Evolutionary conservation across 2,113 vertebrate genomes (phyloP).

Genomic region (Okapia johnstoni): DNA sequence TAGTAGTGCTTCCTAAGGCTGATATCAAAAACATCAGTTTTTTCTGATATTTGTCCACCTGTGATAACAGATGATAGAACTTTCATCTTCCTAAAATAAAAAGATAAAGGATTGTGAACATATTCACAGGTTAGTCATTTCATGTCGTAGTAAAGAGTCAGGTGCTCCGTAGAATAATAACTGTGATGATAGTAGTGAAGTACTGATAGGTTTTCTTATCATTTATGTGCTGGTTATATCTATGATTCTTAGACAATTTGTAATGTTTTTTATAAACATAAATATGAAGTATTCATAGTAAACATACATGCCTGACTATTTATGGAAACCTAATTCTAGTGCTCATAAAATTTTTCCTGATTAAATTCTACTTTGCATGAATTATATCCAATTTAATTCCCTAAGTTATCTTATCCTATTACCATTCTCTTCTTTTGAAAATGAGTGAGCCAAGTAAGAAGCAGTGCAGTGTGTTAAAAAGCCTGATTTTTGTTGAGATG

Average conservation of each 20-base stretch:
- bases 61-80: background rate
- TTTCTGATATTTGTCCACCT: background rate
- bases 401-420: background rate
- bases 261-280: background rate
- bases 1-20: background rate
- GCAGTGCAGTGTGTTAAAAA: background rate
- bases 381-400: background rate
- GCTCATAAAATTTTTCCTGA: background rate
- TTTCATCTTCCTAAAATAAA: background rate
- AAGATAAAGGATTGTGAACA: background rate
- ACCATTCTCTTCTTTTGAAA: slow-evolving; percentile 18
- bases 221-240: background rate
- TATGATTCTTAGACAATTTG: background rate
- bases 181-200: background rate
- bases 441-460: background rate
- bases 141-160: background rate
- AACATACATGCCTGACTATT: background rate
- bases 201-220: background rate
- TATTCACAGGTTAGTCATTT: background rate
- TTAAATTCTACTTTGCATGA: background rate
- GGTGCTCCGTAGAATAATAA: background rate
- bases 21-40: background rate
- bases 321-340: background rate
- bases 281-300: background rate
- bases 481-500: background rate